Base-by-base conservation (phyloP, 2,888 invertebrate genomes). In the Sthenelais limicola region DNA sequence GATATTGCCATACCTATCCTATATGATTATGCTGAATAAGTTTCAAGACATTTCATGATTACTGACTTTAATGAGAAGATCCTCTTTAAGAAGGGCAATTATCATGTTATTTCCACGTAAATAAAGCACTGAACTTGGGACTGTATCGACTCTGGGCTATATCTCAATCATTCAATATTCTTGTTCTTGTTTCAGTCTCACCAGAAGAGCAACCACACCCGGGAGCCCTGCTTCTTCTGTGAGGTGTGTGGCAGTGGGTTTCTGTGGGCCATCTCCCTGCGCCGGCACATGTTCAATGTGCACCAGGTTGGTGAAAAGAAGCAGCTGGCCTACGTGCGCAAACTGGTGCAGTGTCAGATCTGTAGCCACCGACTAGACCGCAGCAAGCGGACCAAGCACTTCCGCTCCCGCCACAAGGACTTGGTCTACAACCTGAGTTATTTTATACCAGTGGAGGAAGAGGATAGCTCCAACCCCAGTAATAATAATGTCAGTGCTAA, bases 321-420 rank as follows among this genome's bases (percentile, higher is more conserved):
- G 3, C 38, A 62, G 38, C 35, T 21, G 12, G 35, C 62, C 35
- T 26, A 26, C 7, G 38, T 35, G 3, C 62, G 62, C 15, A 62
- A 62, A 43, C 35, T 62, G 62, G 5, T 62, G 9, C n/a, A n/a
- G n/a, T 62, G 62, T 62, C 62, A 38, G 38, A 18, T 62, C 3
- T 62, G 62, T 24, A 38, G 43, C 62, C 35, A 38, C 38, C 12
- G 24, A 4, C 38, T 62, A 9, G 43, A 62, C 62, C 35, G 62
- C 38, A 43, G 62, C 24, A 62, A 62, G 62, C 35, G 62, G 4
- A 62, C 62, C 18, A 62, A 62, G 62, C 62, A 62, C 62, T 62
- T 62, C 62, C 62, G 43, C 38, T 24, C 38, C 3, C 62, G 62
- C 1, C 62, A 62, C 35, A 62, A 62, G 38, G 62, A 62, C 18